A percentile compares a stretch with the other conserved stretches of the same genome.
Conservation (phyloP, 2,888 invertebrate genomes). For the Folsomia candida region DNA sequence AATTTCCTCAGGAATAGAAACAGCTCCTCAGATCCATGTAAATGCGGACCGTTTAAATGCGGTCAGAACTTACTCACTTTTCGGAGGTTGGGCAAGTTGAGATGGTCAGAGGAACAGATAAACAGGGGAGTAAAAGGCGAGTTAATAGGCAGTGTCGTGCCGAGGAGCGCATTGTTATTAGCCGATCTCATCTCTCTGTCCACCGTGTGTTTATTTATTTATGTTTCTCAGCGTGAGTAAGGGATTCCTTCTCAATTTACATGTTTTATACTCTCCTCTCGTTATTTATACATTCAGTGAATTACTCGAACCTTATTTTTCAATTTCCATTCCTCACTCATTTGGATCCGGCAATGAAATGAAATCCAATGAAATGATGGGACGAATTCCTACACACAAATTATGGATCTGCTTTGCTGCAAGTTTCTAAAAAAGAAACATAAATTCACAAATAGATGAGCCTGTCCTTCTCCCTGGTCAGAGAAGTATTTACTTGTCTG, state of each 20-base stretch:
- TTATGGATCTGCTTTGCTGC: too few species aligned
- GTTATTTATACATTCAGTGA: slow-evolving; percentile 13
- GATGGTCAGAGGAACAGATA: neutral
- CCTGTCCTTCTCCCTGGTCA: neutral
- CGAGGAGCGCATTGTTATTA: slow-evolving; percentile 17
- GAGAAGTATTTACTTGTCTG: too few species aligned
- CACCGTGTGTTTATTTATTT: slow-evolving; percentile 50
- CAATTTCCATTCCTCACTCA: slow-evolving; percentile 1
- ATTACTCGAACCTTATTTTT: slow-evolving; percentile 5
- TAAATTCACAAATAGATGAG: neutral
- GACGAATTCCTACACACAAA: neutral
- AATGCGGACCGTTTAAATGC: neutral
- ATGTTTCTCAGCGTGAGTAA: slow-evolving; percentile 48
- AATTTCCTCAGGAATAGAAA: neutral
- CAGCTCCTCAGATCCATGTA: neutral
- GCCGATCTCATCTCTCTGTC: slow-evolving; percentile 21
- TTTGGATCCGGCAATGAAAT: neutral
- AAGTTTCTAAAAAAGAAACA: neutral
- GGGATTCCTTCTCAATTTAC: slow-evolving; percentile 37
- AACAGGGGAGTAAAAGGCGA: too few species aligned
- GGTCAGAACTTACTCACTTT: too few species aligned
- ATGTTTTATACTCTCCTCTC: slow-evolving; percentile 27
- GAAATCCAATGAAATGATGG: neutral
- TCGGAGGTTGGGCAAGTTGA: too few species aligned
- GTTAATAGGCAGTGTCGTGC: too few species aligned